These are phyloP conservation scores for Synaphobranchus kaupii DNA, from an alignment of 2,797 vertebrate genomes.

Conservation along the genomic window DNA sequence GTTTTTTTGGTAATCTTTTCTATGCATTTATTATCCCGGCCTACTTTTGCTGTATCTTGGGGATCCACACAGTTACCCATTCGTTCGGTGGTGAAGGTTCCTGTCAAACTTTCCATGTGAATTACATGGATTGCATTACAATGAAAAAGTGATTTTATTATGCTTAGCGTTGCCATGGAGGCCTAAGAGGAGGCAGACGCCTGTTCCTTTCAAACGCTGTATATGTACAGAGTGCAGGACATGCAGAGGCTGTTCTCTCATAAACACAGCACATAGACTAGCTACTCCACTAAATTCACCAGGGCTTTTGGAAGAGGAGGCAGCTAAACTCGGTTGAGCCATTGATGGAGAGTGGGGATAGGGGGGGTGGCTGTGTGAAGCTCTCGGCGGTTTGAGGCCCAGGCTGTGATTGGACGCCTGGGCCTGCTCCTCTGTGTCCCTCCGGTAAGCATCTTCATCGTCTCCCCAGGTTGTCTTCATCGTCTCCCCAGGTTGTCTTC, in stretches of 20 bases:
- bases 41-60: not conserved
- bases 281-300: constrained; percentile 8
- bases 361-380: not conserved
- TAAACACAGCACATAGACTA: not conserved
- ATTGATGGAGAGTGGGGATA: not conserved
- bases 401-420: not conserved
- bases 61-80: no score
- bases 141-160: not conserved
- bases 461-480: no score
- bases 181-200: not conserved
- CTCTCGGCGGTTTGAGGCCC: constrained; percentile 5
- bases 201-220: not conserved
- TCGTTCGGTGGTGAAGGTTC: not conserved
- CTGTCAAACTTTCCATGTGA: not conserved
- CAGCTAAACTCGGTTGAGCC: constrained; percentile 7
- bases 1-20: no score
- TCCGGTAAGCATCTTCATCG: constrained; percentile 21
- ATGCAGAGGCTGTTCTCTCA: no score
- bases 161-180: not conserved
- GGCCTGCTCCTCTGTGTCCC: constrained; percentile 31
- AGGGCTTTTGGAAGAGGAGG: not conserved
- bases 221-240: no score
- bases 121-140: not conserved
- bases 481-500: no score
- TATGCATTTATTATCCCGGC: not conserved